These are phyloP conservation scores for Hylaea fasciaria DNA, from an alignment of 2,888 invertebrate species.

Conservation along the genomic window DNA sequence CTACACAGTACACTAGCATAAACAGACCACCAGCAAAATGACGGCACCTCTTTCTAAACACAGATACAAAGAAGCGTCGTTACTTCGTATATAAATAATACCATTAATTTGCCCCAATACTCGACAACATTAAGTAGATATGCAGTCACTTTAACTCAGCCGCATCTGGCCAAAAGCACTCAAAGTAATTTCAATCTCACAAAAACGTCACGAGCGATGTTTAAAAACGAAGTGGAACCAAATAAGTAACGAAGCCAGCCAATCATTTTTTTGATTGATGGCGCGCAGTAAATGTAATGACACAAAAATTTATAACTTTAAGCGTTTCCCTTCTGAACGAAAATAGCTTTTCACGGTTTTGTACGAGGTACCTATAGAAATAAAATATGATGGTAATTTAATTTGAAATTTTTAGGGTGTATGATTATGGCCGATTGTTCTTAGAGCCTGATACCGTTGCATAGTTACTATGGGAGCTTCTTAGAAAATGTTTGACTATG, in stretches of 20 bases:
- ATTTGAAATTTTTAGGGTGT: too few relatives aligned
- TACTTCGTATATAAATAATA: neutral
- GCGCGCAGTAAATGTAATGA: conserved; percentile 45
- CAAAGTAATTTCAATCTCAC: conserved; percentile 69
- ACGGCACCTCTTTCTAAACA: neutral
- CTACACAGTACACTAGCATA: too few relatives aligned
- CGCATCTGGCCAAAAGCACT: conserved; percentile 65
- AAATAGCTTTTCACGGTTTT: conserved; percentile 26
- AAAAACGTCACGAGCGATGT: conserved; percentile 56
- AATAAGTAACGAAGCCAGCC: conserved; percentile 58
- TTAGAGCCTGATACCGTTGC: too few relatives aligned
- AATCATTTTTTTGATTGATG: conserved; percentile 61
- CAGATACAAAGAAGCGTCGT: neutral
- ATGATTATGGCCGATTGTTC: too few relatives aligned
- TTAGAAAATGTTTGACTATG: too few relatives aligned
- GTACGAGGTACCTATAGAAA: conserved; percentile 17
- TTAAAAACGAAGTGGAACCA: conserved; percentile 50
- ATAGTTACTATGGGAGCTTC: too few relatives aligned
- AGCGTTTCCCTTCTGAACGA: conserved; percentile 22
- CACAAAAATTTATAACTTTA: conserved; percentile 42
- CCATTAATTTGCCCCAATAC: neutral
- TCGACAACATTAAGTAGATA: neutral
- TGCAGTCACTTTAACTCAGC: conserved; percentile 24
- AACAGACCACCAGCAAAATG: too few relatives aligned
- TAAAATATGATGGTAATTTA: conserved; percentile 19